These are phyloP conservation scores for Drosophila erecta DNA, from an alignment of 1,140 invertebrate species.

Conservation along the genomic window DNA sequence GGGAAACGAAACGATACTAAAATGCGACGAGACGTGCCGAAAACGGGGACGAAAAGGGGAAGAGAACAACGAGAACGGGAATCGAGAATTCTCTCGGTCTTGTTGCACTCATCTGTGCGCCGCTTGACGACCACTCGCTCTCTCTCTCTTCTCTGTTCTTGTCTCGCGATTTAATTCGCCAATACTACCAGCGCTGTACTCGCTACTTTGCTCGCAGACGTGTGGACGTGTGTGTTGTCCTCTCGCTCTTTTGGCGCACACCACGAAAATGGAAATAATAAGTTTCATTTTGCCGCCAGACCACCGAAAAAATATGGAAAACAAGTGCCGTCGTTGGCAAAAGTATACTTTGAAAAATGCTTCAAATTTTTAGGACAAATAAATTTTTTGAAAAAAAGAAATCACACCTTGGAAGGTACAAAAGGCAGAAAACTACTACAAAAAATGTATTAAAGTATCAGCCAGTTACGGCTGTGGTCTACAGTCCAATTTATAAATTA, in stretches of 20 bases:
- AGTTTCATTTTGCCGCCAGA: conserved; percentile 44
- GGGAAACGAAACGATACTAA: conserved; percentile 3
- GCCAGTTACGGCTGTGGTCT: background rate
- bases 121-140: conserved; percentile 39
- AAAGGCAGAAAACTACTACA: background rate
- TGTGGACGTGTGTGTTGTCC: conserved; percentile 34
- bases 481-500: conserved; percentile 1
- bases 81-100: conserved; percentile 14
- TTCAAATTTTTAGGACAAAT: background rate
- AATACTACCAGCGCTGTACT: conserved; percentile 17
- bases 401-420: too few relatives aligned
- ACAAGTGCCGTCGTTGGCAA: conserved; percentile 21
- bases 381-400: background rate
- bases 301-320: conserved; percentile 11
- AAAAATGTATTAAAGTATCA: background rate
- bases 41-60: conserved; percentile 12
- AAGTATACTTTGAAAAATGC: background rate
- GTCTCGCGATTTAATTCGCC: conserved; percentile 37
- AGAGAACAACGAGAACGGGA: conserved; percentile 5
- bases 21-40: conserved; percentile 2
- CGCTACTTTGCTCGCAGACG: conserved; percentile 14
- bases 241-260: conserved; percentile 33
- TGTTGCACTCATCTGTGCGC: conserved; percentile 17
- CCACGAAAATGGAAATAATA: conserved; percentile 42
- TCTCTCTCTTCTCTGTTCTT: conserved; percentile 13